Evolutionary conservation across 2,888 invertebrate species (phyloP), one percentile per base, ranked within the genome.

Genomic region (Catocala sponsa): DNA sequence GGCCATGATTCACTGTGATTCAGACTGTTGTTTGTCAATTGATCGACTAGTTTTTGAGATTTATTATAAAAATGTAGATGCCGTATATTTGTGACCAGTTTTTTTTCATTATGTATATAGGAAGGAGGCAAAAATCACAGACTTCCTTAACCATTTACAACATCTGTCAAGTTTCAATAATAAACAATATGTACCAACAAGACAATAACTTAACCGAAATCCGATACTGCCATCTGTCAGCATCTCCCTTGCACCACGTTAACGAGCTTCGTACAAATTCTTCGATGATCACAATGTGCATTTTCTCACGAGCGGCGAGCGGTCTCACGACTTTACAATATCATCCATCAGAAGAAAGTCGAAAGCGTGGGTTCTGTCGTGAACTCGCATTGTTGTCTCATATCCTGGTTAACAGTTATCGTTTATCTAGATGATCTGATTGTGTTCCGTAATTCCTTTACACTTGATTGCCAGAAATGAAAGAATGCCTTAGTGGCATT

Each of bases 291-390:
- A 56, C 57, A 71, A 51, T 65, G 60, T 32, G 44, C 50, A 42
- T 60, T 43, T 59, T 62, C 58, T 55, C 58, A 58, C 55, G 61
- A 60, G 4, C 46, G 7, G 32, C 74, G 74, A 71, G 70, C 67
- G 68, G 67, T 76, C 76, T 72, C 81, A 81, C 80, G 78, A 75
- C 68, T 56, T 49, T 11, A 76, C 66, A 72, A 64, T 67, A 43
- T 78, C 76, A 69, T 74, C 72, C 38, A 63, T 61, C 60, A 55
- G 55, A 80, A 73, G 78, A 82, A 82, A 84, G 77, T 78, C 52
- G 83, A 84, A 82, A 85, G 80, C 78, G 81, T 78, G 75, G 63
- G 74, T 78, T 74, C 41, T 47, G 38, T 65, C 68, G 53, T 59
- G 55, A 72, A 63, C 58, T 56, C 62, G 58, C 65, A 76, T 76